Conservation (phyloP, 2,888 invertebrate species). For the Brachynemurus nebulosus region DNA sequence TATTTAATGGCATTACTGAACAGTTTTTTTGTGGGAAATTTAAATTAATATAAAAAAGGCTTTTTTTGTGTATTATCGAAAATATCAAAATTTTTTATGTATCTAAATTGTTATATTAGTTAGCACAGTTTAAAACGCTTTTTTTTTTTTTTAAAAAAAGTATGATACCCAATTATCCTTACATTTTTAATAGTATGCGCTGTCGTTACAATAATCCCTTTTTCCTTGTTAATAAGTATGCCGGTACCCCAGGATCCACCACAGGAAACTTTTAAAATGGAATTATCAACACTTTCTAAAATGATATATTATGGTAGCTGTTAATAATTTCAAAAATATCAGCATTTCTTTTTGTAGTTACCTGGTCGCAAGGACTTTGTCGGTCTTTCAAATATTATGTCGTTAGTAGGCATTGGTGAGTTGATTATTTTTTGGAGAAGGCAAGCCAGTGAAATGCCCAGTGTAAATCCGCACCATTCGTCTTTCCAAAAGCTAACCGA, state of each 20-base stretch:
- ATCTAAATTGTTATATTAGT: too few relatives aligned
- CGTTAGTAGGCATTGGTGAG: neutral
- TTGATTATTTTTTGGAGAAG: constrained; percentile 20
- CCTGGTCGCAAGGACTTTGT: constrained; percentile 2
- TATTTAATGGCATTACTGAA: too few relatives aligned
- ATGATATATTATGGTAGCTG: constrained; percentile 21
- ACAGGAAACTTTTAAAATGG: constrained; percentile 40
- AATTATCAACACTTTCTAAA: constrained; percentile 35
- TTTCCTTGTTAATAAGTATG: constrained; percentile 32
- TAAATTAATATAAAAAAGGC: too few relatives aligned
- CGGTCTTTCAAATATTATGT: neutral
- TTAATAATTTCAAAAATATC: constrained; percentile 2
- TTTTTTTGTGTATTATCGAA: too few relatives aligned
- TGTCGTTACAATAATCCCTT: constrained; percentile 43
- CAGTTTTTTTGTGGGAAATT: too few relatives aligned
- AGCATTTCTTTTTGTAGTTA: too few relatives aligned
- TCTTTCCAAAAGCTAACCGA: constrained; percentile 7
- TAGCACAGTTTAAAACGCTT: too few relatives aligned
- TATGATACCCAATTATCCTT: constrained; percentile 16
- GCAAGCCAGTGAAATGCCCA: constrained; percentile 38
- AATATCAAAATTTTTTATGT: too few relatives aligned
- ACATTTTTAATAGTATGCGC: constrained; percentile 44
- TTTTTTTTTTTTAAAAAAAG: too few relatives aligned
- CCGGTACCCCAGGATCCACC: constrained; percentile 47
- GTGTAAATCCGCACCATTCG: constrained; percentile 47